phyloP scores from a whole-genome alignment of 2,797 vertebrate species.

The Numenius phaeopus region DNA sequence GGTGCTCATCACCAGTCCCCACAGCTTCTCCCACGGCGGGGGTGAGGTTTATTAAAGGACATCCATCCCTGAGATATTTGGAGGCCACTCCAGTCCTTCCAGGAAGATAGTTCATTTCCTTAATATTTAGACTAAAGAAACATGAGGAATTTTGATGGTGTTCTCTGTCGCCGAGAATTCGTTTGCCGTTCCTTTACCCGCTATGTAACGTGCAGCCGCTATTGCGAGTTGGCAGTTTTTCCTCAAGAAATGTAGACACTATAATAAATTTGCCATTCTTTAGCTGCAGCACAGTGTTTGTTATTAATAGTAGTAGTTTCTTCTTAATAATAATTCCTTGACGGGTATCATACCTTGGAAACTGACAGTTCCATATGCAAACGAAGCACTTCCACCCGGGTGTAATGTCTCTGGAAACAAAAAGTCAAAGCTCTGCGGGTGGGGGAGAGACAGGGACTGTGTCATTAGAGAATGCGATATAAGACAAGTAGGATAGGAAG shows the following conservation, averaged over 20 bases:
- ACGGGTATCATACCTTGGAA: background rate
- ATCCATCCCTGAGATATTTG: background rate
- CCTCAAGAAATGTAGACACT: background rate
- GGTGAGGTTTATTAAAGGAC: background rate
- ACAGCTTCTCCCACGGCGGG: background rate
- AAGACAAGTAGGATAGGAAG: background rate
- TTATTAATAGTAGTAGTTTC: slow-evolving; percentile 6
- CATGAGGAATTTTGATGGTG: background rate
- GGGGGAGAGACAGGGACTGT: background rate
- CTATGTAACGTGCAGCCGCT: background rate
- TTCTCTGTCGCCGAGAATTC: background rate
- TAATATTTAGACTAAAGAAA: background rate
- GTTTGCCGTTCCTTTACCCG: accelerated
- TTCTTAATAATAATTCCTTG: background rate
- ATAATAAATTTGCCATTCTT: background rate
- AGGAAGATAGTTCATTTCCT: background rate
- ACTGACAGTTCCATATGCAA: background rate
- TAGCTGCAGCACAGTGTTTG: background rate
- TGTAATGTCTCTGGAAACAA: background rate
- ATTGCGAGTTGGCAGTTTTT: background rate
- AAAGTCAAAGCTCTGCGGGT: background rate
- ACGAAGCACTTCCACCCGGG: background rate
- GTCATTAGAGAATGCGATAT: background rate
- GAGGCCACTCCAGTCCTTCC: background rate
- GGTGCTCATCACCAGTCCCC: accelerated